phyloP scores from a whole-genome alignment of 1,140 invertebrate species.

The Parasteatoda tepidariorum region DNA sequence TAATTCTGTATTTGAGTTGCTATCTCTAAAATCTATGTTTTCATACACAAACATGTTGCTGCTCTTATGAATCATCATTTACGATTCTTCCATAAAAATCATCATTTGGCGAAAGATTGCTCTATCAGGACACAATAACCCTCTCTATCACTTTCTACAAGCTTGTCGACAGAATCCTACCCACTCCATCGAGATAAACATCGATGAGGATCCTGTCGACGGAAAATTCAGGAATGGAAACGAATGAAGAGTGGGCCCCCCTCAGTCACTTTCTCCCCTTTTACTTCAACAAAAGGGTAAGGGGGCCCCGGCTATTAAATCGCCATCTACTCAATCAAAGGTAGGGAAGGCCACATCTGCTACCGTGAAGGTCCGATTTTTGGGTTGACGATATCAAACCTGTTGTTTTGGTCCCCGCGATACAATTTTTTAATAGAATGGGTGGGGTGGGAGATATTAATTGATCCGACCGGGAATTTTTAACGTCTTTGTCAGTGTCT shows the following conservation, averaged over 20 bases:
- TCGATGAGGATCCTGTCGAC: background rate
- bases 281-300: conserved; percentile 26
- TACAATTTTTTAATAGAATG: background rate
- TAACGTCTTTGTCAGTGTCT: background rate
- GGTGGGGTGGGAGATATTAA: background rate
- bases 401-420: background rate
- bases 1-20: too few species aligned
- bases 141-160: conserved; percentile 17
- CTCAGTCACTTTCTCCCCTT: conserved; percentile 31
- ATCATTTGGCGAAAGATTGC: background rate
- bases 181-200: conserved; percentile 29
- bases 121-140: background rate
- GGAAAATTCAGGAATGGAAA: background rate
- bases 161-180: conserved; percentile 12
- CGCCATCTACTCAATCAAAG: conserved; percentile 49
- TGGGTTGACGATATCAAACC: background rate
- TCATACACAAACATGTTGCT: too few species aligned
- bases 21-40: too few species aligned
- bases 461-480: background rate
- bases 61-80: too few species aligned
- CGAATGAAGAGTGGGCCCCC: conserved; percentile 10
- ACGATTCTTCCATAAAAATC: too few species aligned
- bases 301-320: conserved; percentile 45
- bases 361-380: conserved; percentile 14
- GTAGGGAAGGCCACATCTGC: conserved; percentile 31